Evolutionary conservation across 2,113 vertebrate species (phyloP).

Genomic region (Nycticryphes semicollaris): DNA sequence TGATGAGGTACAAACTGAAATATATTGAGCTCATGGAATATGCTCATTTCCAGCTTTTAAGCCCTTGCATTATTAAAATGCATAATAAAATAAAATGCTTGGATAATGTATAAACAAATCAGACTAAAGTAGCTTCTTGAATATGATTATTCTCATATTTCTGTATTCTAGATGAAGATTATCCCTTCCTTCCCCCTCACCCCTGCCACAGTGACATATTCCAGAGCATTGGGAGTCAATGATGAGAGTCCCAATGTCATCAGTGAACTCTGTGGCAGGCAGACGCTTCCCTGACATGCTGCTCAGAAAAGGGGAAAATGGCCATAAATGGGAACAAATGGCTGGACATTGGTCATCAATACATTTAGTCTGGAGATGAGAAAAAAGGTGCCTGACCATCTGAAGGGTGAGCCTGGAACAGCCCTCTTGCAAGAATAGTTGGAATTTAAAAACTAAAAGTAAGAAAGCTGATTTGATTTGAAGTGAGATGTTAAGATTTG

Average conservation of each 20-base stretch:
- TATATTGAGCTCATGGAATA: conserved; percentile 51
- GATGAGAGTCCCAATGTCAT: neutral
- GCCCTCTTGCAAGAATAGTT: neutral
- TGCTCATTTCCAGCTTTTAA: conserved; percentile 62
- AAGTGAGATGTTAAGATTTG: neutral
- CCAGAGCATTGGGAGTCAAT: neutral
- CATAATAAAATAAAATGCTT: conserved; percentile 65
- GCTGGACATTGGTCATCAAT: neutral
- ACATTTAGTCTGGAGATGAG: neutral
- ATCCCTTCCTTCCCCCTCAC: neutral
- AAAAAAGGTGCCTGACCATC: neutral
- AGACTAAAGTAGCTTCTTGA: conserved; percentile 31
- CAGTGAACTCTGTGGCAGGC: neutral
- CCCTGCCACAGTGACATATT: neutral
- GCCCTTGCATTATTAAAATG: conserved; percentile 68
- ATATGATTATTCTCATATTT: conserved; percentile 45
- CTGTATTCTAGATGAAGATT: neutral
- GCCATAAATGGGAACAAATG: conserved; percentile 27
- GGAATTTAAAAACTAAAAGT: neutral
- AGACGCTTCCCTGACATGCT: neutral
- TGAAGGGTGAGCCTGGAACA: neutral
- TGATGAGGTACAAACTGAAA: conserved; percentile 67
- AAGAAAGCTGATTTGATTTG: neutral
- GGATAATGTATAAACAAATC: conserved; percentile 68
- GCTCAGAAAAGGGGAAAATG: conserved; percentile 6